phyloP scores from a whole-genome alignment of 2,888 invertebrate species.

The Nudaria mundana region DNA sequence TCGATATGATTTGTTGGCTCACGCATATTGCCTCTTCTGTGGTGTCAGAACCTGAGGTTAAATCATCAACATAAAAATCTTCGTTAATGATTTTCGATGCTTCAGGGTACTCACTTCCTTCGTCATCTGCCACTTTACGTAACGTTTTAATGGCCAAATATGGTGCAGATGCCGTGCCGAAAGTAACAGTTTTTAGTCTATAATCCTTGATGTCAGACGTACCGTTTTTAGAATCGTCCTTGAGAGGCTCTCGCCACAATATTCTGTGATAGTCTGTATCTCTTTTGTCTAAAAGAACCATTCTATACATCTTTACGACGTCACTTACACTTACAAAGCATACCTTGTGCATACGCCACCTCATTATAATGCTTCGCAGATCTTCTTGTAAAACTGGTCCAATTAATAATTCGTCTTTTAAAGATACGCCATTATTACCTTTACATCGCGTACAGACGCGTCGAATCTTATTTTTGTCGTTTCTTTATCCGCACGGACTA shows the following conservation, averaged over 20 bases:
- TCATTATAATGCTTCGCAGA: conserved; percentile 9
- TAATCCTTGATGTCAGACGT: background rate
- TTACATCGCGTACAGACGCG: too few relatives aligned
- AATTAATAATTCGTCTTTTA: conserved; percentile 10
- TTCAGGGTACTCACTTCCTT: background rate
- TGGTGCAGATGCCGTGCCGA: background rate
- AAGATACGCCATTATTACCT: conserved; percentile 6
- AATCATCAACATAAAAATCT: background rate
- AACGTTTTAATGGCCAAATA: background rate
- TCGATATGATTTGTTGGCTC: background rate
- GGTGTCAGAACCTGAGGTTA: background rate
- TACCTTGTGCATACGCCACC: conserved; percentile 11
- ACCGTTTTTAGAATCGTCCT: background rate
- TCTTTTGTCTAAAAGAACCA: background rate
- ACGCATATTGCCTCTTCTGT: background rate
- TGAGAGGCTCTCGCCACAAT: background rate
- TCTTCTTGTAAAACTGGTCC: conserved; percentile 14
- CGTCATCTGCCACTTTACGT: background rate
- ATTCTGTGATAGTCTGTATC: background rate
- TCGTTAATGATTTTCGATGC: background rate
- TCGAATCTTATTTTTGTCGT: too few relatives aligned
- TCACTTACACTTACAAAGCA: conserved; percentile 7
- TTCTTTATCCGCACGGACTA: background rate
- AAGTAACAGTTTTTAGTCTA: background rate
- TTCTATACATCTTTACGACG: conserved; percentile 12